These are phyloP conservation scores for Beroe forskalii DNA, from an alignment of 37 sponge, comb jelly and placozoan genomes.

Conservation along the genomic window DNA sequence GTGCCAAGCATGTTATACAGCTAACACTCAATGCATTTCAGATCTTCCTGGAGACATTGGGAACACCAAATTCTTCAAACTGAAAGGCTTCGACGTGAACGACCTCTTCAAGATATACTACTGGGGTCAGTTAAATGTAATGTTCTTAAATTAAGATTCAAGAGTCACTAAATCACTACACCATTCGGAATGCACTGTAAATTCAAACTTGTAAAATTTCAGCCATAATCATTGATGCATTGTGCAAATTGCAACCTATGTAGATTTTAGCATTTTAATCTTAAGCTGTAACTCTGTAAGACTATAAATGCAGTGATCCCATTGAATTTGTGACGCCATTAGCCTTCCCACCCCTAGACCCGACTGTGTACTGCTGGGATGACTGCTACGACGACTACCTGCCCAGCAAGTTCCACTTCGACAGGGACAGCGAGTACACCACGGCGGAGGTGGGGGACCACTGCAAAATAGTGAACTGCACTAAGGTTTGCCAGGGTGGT, in stretches of 20 bases:
- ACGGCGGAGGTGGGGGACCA: background rate
- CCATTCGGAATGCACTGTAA: background rate
- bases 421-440: background rate
- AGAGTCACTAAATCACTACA: background rate
- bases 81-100: background rate
- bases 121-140: background rate
- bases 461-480: conserved; percentile 61
- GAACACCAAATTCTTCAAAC: conserved; percentile 48
- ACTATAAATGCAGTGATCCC: too few relatives aligned
- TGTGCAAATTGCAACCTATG: too few relatives aligned
- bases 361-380: conserved; percentile 53
- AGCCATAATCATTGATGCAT: too few relatives aligned
- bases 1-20: too few relatives aligned
- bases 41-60: conserved; percentile 43
- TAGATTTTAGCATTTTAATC: too few relatives aligned
- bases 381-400: conserved; percentile 52
- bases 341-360: too few relatives aligned
- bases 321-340: too few relatives aligned
- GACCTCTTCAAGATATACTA: conserved; percentile 47
- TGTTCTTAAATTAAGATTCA: background rate
- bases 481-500: background rate
- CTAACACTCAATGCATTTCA: too few relatives aligned
- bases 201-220: background rate
- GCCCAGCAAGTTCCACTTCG: conserved; percentile 58
- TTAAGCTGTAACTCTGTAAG: too few relatives aligned